These are phyloP conservation scores for Pimephales promelas DNA, from an alignment of 2,113 vertebrate species.

Conservation along the genomic window DNA sequence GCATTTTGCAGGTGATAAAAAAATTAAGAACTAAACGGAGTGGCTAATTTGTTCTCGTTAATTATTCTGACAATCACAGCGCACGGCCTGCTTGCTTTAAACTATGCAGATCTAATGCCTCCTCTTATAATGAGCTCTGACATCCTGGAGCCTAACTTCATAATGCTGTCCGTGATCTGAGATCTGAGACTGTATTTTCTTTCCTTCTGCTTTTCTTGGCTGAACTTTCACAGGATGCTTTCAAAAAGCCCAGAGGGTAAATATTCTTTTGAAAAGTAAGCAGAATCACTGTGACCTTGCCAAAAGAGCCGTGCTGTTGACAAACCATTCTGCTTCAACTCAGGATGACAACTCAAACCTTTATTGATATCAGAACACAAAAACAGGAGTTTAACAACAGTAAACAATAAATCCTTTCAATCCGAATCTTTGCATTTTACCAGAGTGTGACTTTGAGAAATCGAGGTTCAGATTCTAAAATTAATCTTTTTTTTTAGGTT, in stretches of 20 bases:
- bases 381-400: conserved; percentile 68
- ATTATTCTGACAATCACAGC: too few species aligned
- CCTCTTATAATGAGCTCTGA: conserved; percentile 25
- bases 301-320: conserved; percentile 86
- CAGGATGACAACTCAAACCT: conserved; percentile 83
- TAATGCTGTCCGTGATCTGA: not conserved
- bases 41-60: not conserved
- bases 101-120: conserved; percentile 25
- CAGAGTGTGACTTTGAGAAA: not conserved
- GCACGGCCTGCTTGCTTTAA: too few species aligned
- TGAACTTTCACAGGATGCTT: conserved; percentile 89
- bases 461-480: not conserved
- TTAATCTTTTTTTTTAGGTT: not conserved
- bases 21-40: not conserved
- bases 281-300: conserved; percentile 91
- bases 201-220: conserved; percentile 64
- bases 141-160: not conserved
- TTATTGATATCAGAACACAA: conserved; percentile 64
- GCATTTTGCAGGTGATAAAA: not conserved
- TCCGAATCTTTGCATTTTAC: conserved; percentile 11
- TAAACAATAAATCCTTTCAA: conserved; percentile 67
- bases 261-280: conserved; percentile 91
- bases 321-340: conserved; percentile 90
- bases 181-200: conserved; percentile 22
- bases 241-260: conserved; percentile 91